Evolutionary conservation across 1,140 invertebrate genomes (phyloP).

Genomic region (Drosophila nikananu): DNA sequence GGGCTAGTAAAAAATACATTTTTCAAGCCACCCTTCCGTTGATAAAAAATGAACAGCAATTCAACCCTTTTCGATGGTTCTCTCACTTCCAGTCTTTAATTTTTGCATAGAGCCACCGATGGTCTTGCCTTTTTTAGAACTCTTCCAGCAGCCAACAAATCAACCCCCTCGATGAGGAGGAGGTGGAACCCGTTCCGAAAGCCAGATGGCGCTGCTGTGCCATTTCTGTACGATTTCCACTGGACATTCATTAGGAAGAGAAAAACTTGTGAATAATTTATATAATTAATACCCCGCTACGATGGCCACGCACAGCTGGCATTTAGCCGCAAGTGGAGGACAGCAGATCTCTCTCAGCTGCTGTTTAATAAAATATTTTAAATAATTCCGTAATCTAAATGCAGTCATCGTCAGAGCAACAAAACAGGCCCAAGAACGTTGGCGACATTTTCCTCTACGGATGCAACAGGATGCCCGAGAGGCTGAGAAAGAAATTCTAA

Average conservation of each 20-base stretch:
- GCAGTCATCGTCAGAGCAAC: conserved; percentile 72
- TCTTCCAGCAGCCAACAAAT: conserved; percentile 65
- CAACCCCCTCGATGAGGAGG: conserved; percentile 55
- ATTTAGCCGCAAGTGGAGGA: conserved; percentile 38
- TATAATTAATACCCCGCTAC: conserved; percentile 79
- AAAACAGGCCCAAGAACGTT: conserved; percentile 44
- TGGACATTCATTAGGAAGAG: conserved; percentile 52
- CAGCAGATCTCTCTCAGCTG: conserved; percentile 29
- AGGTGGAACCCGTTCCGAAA: conserved; percentile 21
- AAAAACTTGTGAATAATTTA: conserved; percentile 75
- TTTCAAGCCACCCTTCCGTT: conserved; percentile 25
- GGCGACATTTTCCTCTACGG: conserved; percentile 50
- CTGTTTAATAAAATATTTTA: conserved; percentile 83
- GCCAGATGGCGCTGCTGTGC: conserved; percentile 63
- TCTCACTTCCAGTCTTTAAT: conserved; percentile 43
- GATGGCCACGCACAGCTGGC: conserved; percentile 67
- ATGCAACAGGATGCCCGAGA: conserved; percentile 54
- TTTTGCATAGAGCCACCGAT: conserved; percentile 56
- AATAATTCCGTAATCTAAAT: conserved; percentile 84
- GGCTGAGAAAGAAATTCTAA: conserved; percentile 77
- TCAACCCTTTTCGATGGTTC: conserved; percentile 66
- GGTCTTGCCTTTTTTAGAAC: conserved; percentile 59
- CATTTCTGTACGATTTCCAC: conserved; percentile 51
- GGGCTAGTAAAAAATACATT: conserved; percentile 27
- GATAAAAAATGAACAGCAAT: conserved; percentile 49